Evolutionary conservation across 1,140 invertebrate species (phyloP).

Genomic region (Onthophagus taurus): DNA sequence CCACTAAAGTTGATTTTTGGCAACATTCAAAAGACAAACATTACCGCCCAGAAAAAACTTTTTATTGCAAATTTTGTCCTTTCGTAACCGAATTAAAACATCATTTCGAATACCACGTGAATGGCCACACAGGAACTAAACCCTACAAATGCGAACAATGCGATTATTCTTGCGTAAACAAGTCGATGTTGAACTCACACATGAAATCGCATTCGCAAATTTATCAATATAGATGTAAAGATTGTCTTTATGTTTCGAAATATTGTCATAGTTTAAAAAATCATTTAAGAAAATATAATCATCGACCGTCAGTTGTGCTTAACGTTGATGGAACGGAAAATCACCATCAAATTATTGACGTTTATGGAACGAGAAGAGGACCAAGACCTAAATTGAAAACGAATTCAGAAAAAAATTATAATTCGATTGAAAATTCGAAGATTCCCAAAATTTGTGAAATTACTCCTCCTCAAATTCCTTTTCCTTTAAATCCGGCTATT

Average conservation of each 20-base stretch:
- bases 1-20: slow-evolving; percentile 91
- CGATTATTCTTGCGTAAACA: slow-evolving; percentile 92
- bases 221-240: slow-evolving; percentile 90
- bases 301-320: slow-evolving; percentile 75
- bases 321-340: slow-evolving; percentile 83
- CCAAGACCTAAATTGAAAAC: slow-evolving; percentile 60
- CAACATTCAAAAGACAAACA: slow-evolving; percentile 80
- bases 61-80: slow-evolving; percentile 85
- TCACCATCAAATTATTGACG: slow-evolving; percentile 77
- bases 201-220: slow-evolving; percentile 96
- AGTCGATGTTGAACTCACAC: slow-evolving; percentile 98
- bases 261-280: slow-evolving; percentile 97
- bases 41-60: slow-evolving; percentile 86
- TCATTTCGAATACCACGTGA: slow-evolving; percentile 93
- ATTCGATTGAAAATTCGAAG: slow-evolving; percentile 14
- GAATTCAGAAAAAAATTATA: too few relatives aligned
- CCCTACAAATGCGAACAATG: slow-evolving; percentile 94
- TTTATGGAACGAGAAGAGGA: slow-evolving; percentile 79
- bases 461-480: too few relatives aligned
- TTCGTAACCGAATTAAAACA: slow-evolving; percentile 99
- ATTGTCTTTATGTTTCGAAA: slow-evolving; percentile 96
- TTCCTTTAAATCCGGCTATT: slow-evolving; percentile 21
- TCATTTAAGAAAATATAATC: slow-evolving; percentile 86
- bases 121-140: slow-evolving; percentile 92
- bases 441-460: slow-evolving; percentile 10